Percentiles rank a stretch among this genome's conserved stretches.
These are phyloP conservation scores for Protomyctophum bolini DNA, from an alignment of 2,113 vertebrate species.

Conservation along the genomic window DNA sequence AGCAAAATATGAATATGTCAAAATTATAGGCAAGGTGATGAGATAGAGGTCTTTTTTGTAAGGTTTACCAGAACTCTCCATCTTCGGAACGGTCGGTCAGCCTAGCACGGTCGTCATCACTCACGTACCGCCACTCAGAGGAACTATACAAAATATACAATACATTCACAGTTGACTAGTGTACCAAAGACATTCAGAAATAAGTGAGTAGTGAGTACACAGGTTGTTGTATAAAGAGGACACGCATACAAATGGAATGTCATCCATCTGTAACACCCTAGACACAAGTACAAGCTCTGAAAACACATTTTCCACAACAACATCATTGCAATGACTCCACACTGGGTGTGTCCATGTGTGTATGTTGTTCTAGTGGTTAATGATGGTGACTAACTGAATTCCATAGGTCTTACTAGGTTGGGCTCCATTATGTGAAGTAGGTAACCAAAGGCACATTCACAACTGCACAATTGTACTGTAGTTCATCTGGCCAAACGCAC, in stretches of 20 bases:
- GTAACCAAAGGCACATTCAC: too few species aligned
- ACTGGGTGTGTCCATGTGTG: slow-evolving; percentile 25
- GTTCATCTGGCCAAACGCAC: too few species aligned
- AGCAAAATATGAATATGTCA: background rate
- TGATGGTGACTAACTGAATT: too few species aligned
- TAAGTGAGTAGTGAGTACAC: background rate
- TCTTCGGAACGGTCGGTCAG: slow-evolving; percentile 81
- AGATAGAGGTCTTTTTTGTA: too few species aligned
- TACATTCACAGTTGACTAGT: background rate
- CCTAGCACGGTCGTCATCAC: slow-evolving; percentile 64
- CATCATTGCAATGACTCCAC: slow-evolving; percentile 30
- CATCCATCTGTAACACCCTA: slow-evolving; percentile 4
- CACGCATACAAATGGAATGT: background rate
- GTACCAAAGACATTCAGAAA: background rate
- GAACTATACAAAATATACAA: slow-evolving; percentile 70
- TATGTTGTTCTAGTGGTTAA: background rate
- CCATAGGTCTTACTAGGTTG: too few species aligned
- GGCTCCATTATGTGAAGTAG: too few species aligned
- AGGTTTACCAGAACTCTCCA: slow-evolving; percentile 86
- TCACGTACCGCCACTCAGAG: slow-evolving; percentile 79
- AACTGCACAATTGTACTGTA: too few species aligned
- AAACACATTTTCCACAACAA: background rate
- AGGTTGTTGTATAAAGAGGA: background rate
- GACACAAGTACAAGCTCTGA: background rate
- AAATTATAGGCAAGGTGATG: background rate